Percentiles rank a stretch among this genome's conserved stretches.
Conservation (phyloP, 2,888 invertebrate species). For the Luperina nickerlii region DNA sequence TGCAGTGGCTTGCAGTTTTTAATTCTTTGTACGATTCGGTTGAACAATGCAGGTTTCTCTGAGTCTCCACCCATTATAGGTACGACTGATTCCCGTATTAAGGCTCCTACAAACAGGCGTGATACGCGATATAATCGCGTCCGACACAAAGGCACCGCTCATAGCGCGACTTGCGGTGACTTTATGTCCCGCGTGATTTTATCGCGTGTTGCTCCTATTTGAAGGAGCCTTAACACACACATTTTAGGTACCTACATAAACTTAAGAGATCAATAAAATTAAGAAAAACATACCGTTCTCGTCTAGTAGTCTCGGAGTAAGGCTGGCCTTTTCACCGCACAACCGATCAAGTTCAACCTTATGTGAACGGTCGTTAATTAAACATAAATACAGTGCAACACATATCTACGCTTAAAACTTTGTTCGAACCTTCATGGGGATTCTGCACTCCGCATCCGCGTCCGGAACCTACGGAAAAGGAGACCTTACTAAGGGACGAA, state of each 20-base stretch:
- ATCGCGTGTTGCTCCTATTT: too few relatives aligned
- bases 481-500: background rate
- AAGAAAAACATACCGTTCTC: background rate
- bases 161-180: too few relatives aligned
- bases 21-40: background rate
- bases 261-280: background rate
- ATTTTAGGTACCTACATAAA: background rate
- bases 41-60: background rate
- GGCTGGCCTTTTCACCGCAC: too few relatives aligned
- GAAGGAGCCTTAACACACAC: too few relatives aligned
- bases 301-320: background rate
- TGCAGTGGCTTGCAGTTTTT: background rate
- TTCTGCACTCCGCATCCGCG: background rate
- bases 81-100: background rate
- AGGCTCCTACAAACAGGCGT: too few relatives aligned
- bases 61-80: too few relatives aligned
- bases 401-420: background rate
- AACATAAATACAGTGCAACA: background rate
- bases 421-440: background rate
- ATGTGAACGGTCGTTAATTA: background rate
- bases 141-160: too few relatives aligned
- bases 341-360: background rate
- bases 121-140: too few relatives aligned
- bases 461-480: background rate
- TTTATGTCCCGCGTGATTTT: too few relatives aligned